These are phyloP conservation scores for Lacerta bilineata DNA, from an alignment of 2,797 vertebrate species.

Conservation along the genomic window DNA sequence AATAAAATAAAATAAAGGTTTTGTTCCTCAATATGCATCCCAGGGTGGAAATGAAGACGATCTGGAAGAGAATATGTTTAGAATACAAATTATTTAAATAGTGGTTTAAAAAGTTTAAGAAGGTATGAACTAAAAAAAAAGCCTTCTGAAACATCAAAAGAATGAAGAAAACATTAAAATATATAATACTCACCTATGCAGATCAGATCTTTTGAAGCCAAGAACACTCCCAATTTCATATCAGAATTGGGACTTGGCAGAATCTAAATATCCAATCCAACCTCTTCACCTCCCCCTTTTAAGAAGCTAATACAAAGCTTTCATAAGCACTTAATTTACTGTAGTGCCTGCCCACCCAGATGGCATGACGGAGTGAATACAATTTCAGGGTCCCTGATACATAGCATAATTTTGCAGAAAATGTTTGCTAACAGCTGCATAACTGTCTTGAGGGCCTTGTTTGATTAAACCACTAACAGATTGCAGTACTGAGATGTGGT, in stretches of 20 bases:
- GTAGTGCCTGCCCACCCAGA: not conserved
- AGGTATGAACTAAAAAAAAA: not conserved
- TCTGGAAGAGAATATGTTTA: not conserved
- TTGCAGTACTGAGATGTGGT: not conserved
- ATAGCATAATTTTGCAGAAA: slow-evolving; percentile 3
- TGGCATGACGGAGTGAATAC: not conserved
- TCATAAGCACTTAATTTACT: not conserved
- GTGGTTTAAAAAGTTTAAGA: not conserved
- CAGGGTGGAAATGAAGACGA: not conserved
- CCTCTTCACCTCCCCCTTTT: not conserved
- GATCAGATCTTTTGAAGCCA: not conserved
- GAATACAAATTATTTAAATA: not conserved
- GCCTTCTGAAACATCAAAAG: not conserved
- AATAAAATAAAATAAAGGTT: not conserved
- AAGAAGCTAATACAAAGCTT: not conserved
- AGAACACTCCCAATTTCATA: not conserved
- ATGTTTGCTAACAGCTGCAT: not conserved
- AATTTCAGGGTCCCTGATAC: not conserved
- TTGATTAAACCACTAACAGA: not conserved
- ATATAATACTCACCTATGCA: not conserved
- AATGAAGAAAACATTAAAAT: not conserved
- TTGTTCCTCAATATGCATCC: not conserved
- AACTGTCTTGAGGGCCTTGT: not conserved
- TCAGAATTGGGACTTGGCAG: not conserved
- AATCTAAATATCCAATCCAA: not conserved